These are phyloP conservation scores for Allolobophora icterica DNA, from an alignment of 2,888 invertebrate genomes.

Conservation along the genomic window DNA sequence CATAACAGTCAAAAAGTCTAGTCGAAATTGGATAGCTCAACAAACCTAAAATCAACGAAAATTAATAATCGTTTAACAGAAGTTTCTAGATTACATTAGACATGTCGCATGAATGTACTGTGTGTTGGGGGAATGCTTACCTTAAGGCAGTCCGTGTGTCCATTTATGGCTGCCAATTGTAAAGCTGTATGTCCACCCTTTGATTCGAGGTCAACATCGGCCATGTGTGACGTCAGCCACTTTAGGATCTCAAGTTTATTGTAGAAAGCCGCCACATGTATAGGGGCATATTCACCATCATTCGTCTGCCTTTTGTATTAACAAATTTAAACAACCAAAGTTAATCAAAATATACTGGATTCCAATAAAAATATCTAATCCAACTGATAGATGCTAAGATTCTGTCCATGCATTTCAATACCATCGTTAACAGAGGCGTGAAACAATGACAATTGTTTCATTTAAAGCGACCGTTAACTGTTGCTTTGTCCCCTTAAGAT, in stretches of 20 bases:
- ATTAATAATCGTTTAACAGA: background rate
- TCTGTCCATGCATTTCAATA: background rate
- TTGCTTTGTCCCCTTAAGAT: too few relatives aligned
- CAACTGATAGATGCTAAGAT: background rate
- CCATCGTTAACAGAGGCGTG: background rate
- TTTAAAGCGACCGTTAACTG: background rate
- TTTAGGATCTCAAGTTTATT: background rate
- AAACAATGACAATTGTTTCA: background rate
- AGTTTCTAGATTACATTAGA: background rate
- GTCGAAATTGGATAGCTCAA: background rate
- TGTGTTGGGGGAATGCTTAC: conserved; percentile 47
- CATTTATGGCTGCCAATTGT: conserved; percentile 61
- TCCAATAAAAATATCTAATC: background rate
- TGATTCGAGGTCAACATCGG: conserved; percentile 56
- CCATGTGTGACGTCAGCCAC: conserved; percentile 50
- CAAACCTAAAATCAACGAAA: background rate
- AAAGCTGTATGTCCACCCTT: conserved; percentile 61
- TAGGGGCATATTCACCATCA: background rate
- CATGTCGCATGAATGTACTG: background rate
- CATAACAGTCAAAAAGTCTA: background rate
- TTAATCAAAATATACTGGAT: background rate
- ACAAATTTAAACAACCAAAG: background rate
- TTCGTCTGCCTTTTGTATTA: background rate
- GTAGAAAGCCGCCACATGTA: background rate
- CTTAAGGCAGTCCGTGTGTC: conserved; percentile 60